Evolutionary conservation across 1,140 invertebrate genomes (phyloP).

Genomic region (Nixonia krombeini): DNA sequence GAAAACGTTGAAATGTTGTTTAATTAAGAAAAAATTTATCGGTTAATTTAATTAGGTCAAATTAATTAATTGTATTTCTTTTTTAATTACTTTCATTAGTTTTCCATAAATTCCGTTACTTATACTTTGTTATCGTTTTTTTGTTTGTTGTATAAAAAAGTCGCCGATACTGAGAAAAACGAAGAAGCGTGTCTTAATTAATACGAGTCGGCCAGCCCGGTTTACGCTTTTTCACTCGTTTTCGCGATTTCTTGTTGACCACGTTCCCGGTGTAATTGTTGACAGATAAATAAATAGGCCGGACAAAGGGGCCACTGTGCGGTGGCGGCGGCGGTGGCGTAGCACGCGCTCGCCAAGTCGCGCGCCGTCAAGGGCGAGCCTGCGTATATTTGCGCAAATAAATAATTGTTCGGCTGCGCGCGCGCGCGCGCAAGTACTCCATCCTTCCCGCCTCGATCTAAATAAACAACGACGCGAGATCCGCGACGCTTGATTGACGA

Average conservation of each 20-base stretch:
- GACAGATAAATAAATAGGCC: constrained; percentile 69
- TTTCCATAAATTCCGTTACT: no score
- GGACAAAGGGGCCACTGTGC: constrained; percentile 64
- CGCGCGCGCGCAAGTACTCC: constrained; percentile 17
- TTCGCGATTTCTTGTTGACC: constrained; percentile 52
- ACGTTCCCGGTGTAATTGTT: constrained; percentile 62
- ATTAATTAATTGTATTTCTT: no score
- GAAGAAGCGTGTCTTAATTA: constrained; percentile 38
- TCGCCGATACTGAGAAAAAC: not conserved
- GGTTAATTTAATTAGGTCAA: no score
- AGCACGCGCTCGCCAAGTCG: constrained; percentile 58
- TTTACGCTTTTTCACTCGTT: constrained; percentile 37
- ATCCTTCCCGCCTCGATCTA: not conserved
- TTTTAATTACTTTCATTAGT: no score
- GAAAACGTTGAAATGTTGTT: no score
- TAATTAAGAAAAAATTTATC: no score
- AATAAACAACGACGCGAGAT: constrained; percentile 2
- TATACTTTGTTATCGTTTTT: no score
- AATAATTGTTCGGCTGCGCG: constrained; percentile 46
- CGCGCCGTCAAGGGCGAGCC: constrained; percentile 57
- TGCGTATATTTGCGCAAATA: constrained; percentile 49
- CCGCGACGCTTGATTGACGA: no score
- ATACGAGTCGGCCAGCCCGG: constrained; percentile 49
- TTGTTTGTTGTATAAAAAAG: no score
- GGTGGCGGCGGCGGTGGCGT: no score